These are phyloP conservation scores for Spisula solida DNA, from an alignment of 2,888 invertebrate species.

Conservation along the genomic window DNA sequence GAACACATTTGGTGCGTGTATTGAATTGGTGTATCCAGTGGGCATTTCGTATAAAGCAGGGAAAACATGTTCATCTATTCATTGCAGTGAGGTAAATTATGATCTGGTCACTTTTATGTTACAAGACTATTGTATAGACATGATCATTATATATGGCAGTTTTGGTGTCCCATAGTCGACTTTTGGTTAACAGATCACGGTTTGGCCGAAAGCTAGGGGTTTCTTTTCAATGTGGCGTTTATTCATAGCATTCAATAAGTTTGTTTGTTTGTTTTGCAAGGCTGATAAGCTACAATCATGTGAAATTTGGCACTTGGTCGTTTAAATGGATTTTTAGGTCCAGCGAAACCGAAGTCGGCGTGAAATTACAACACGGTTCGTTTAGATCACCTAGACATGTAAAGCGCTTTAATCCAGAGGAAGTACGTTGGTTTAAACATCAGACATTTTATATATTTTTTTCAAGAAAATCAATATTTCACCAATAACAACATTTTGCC, in stretches of 20 bases:
- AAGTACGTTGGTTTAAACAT: neutral
- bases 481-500: too few species aligned
- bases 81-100: too few species aligned
- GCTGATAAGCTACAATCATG: neutral
- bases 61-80: too few species aligned
- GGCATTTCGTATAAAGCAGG: too few species aligned
- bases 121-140: too few species aligned
- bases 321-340: slow-evolving; percentile 6
- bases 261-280: neutral
- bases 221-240: neutral
- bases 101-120: too few species aligned
- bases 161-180: neutral
- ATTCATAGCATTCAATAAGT: neutral
- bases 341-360: neutral
- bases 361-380: neutral
- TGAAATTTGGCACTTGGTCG: neutral
- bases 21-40: too few species aligned
- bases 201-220: neutral
- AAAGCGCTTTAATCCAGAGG: neutral
- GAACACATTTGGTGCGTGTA: too few species aligned
- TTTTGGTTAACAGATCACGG: neutral
- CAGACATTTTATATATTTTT: too few species aligned
- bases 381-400: neutral
- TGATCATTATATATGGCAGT: neutral
- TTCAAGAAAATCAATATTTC: too few species aligned